phyloP scores from a whole-genome alignment of 2,888 invertebrate genomes.

The Magallana nippona region DNA sequence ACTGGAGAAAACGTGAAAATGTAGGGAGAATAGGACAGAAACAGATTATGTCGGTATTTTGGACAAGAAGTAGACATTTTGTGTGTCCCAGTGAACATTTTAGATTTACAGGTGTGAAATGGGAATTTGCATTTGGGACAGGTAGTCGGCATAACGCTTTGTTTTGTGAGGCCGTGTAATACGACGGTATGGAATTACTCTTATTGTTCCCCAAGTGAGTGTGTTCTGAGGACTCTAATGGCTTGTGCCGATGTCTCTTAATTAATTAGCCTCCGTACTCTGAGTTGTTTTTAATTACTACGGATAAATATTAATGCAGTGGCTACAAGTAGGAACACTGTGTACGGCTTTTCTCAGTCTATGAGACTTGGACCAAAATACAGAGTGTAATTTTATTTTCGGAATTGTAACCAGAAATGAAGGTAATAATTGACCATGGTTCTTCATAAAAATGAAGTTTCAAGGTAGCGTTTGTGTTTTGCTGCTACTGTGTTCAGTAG shows the following conservation, averaged over 20 bases:
- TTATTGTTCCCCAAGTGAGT: conserved; percentile 12
- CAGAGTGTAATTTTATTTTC: too few species aligned
- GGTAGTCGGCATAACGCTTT: conserved; percentile 27
- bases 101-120: conserved; percentile 35
- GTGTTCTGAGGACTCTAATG: background rate
- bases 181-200: conserved; percentile 10
- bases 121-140: conserved; percentile 31
- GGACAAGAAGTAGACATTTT: background rate
- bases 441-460: background rate
- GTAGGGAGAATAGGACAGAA: background rate
- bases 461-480: background rate
- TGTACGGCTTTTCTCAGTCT: too few species aligned
- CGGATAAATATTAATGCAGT: background rate
- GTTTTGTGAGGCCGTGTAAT: background rate
- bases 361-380: too few species aligned
- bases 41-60: background rate
- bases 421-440: background rate
- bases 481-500: conserved; percentile 25
- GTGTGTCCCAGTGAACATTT: background rate
- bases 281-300: conserved; percentile 4
- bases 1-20: background rate
- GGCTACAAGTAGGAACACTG: too few species aligned
- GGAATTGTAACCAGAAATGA: too few species aligned
- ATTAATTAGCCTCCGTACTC: background rate
- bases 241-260: background rate